Conservation (phyloP, 2,113 vertebrate genomes). For the Gallinago paraguaiae region DNA sequence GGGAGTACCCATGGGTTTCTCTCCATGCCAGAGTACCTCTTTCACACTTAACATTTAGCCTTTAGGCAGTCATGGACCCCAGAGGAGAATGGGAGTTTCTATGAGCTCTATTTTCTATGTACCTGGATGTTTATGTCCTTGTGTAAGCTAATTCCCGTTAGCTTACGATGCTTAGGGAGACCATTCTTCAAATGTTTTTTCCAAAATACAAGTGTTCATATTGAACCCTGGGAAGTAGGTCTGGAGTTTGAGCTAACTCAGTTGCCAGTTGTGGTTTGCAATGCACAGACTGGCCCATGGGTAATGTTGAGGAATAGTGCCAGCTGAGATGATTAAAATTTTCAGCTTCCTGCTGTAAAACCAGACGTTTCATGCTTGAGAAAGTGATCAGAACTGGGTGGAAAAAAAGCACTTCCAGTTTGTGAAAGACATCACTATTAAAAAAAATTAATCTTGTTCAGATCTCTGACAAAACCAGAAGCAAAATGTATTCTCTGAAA, state of each 20-base stretch:
- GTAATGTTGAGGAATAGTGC: neutral
- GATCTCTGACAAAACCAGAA: neutral
- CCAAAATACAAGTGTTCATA: neutral
- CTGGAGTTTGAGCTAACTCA: neutral
- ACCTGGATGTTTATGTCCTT: neutral
- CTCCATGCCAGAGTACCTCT: neutral
- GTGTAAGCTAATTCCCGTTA: neutral
- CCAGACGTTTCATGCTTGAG: neutral
- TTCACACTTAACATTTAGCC: neutral
- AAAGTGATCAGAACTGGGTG: neutral
- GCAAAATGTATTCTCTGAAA: neutral
- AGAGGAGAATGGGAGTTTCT: neutral
- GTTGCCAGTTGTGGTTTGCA: neutral
- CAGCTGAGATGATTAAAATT: neutral
- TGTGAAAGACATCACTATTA: neutral
- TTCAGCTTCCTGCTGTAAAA: neutral
- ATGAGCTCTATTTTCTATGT: fast-evolving
- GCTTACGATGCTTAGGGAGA: neutral
- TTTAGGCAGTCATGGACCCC: neutral
- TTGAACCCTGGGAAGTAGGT: neutral
- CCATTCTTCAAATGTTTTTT: neutral
- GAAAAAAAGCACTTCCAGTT: neutral
- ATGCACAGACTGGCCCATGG: neutral
- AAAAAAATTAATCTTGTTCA: neutral
- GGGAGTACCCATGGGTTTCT: neutral